These are phyloP conservation scores for Athalia rosae DNA, from an alignment of 2,888 invertebrate species.

Conservation along the genomic window DNA sequence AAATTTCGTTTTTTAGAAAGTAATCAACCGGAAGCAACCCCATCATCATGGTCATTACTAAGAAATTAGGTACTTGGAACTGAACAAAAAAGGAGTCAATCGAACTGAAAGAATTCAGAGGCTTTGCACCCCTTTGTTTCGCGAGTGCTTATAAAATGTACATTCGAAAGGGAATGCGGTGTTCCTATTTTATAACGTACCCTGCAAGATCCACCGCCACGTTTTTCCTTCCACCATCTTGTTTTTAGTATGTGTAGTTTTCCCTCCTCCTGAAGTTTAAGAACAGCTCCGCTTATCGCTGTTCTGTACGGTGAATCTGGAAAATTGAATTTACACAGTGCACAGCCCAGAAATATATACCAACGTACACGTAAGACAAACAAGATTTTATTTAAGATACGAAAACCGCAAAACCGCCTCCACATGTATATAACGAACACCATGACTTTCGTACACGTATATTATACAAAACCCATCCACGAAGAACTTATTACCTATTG, in stretches of 20 bases:
- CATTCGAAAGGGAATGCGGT: too few relatives aligned
- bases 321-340: conserved; percentile 52
- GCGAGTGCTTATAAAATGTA: too few relatives aligned
- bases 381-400: conserved; percentile 36
- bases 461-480: too few relatives aligned
- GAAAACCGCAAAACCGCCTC: neutral
- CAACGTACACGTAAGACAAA: neutral
- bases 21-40: neutral
- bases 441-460: too few relatives aligned
- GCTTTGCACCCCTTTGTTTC: too few relatives aligned
- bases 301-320: conserved; percentile 95
- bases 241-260: conserved; percentile 94
- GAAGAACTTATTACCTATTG: too few relatives aligned
- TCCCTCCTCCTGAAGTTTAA: conserved; percentile 97
- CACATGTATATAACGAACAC: too few relatives aligned
- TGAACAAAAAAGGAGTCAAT: too few relatives aligned
- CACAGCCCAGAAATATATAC: neutral
- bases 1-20: conserved; percentile 35
- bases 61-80: too few relatives aligned
- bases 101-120: too few relatives aligned
- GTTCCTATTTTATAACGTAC: conserved; percentile 75
- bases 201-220: conserved; percentile 91
- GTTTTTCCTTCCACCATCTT: conserved; percentile 98
- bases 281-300: conserved; percentile 93
- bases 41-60: too few relatives aligned